phyloP scores from a whole-genome alignment of 2,888 invertebrate genomes.

The Seira musarum region DNA sequence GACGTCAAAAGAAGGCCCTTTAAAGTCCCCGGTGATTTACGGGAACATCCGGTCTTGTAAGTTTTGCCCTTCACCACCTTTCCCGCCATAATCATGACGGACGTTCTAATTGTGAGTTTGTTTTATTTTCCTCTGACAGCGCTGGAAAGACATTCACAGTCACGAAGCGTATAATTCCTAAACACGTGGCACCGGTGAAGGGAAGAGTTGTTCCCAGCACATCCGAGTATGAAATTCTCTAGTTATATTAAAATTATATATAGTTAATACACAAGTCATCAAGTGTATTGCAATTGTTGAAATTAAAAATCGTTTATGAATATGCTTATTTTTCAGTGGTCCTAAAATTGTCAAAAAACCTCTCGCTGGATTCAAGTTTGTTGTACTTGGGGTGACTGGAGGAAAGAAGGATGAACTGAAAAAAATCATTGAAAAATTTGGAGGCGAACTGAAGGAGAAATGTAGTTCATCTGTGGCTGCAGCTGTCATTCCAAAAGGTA shows the following conservation, averaged over 20 bases:
- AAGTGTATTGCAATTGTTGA: conserved; percentile 10
- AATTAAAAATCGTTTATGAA: background rate
- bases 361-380: conserved; percentile 85
- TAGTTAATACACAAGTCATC: background rate
- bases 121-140: conserved; percentile 69
- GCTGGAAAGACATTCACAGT: conserved; percentile 72
- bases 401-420: conserved; percentile 81
- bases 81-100: background rate
- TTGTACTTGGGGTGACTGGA: conserved; percentile 75
- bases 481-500: conserved; percentile 79
- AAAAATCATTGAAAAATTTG: conserved; percentile 80
- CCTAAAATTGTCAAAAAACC: conserved; percentile 69
- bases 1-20: conserved; percentile 83
- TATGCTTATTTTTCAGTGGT: conserved; percentile 34
- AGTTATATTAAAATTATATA: background rate
- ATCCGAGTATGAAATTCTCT: background rate
- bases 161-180: conserved; percentile 59
- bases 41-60: conserved; percentile 76
- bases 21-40: conserved; percentile 78
- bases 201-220: conserved; percentile 9
- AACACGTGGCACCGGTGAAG: conserved; percentile 57
- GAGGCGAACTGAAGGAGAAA: conserved; percentile 82
- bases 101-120: conserved; percentile 25
- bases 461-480: conserved; percentile 81
- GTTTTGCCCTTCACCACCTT: conserved; percentile 57